Evolutionary conservation across 2,888 invertebrate species (phyloP).

Genomic region (Hybos culiciformis): DNA sequence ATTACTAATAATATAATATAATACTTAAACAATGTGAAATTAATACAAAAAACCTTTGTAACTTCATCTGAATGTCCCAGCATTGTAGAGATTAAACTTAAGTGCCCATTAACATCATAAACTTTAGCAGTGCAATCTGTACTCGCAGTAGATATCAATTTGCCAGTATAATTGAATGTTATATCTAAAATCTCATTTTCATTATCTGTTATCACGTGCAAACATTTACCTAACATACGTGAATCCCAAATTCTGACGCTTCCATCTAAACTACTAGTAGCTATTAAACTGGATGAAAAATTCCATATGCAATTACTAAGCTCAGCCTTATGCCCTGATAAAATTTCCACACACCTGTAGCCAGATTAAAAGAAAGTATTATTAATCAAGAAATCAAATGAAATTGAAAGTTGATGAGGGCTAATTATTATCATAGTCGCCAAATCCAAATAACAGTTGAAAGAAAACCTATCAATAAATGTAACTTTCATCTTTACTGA

Average conservation of each 20-base stretch:
- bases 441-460: too few relatives aligned
- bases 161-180: slow-evolving; percentile 60
- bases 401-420: too few relatives aligned
- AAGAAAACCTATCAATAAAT: too few relatives aligned
- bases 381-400: slow-evolving; percentile 1
- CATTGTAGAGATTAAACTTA: slow-evolving; percentile 44
- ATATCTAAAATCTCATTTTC: slow-evolving; percentile 62
- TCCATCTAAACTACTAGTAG: slow-evolving; percentile 56
- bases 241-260: slow-evolving; percentile 59
- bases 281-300: slow-evolving; percentile 50
- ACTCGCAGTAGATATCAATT: slow-evolving; percentile 57
- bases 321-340: slow-evolving; percentile 51
- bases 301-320: slow-evolving; percentile 56
- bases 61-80: slow-evolving; percentile 54
- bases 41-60: slow-evolving; percentile 39
- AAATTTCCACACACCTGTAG: slow-evolving; percentile 42
- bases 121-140: slow-evolving; percentile 61
- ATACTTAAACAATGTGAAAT: not conserved
- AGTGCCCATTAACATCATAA: slow-evolving; percentile 45
- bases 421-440: too few relatives aligned
- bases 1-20: not conserved
- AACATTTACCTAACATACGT: slow-evolving; percentile 32
- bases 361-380: not conserved
- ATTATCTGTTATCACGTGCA: slow-evolving; percentile 47
- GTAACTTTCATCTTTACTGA: too few relatives aligned